Base-by-base conservation (phyloP, 1,140 invertebrate genomes). In the Drosophila subpulchrella region DNA sequence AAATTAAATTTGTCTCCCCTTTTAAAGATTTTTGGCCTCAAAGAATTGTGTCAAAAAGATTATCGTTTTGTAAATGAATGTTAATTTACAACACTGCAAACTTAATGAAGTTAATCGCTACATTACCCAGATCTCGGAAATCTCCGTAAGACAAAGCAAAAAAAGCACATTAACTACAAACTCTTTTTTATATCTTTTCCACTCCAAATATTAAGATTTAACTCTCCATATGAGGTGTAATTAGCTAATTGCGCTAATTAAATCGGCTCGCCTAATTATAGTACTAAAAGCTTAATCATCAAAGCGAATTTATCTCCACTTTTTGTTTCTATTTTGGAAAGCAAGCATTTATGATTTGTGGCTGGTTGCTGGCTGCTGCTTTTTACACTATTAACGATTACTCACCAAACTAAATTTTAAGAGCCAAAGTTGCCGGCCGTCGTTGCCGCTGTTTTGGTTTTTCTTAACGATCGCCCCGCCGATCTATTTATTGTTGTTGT, bases 341-440 rank as follows among this genome's bases (percentile, higher is more conserved):
- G 78, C 73, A 50, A 80, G 41, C 73, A 60, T 77, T 76, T 77
- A 54, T 66, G 50, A 56, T 59, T 59, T 63, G 42, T 44, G 41
- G 12, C 20, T 46, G 13, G 15, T n/a, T 3, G 17, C 61, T 71
- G 27, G 13, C 27, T 17, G 17, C 61, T 71, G 27, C 56, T 78
- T 65, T 72, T 72, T 78, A 77, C 74, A 79, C 60, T 61, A 68
- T 55, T 48, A 42, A 46, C 41, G 60, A 71, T 85, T 85, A 85
- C 81, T 85, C 81, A 84, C 81, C 66, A 38, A 75, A 75, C 75
- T 71, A 75, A 83, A 59, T 83, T 75, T 76, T 75, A 71, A 62
- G 63, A 75, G 63, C 62, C 63, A 68, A 55, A 57, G 42, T 67
- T 41, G 79, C 63, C 47, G 80, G 63, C 59, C 63, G 57, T 54